phyloP scores from a whole-genome alignment of 2,888 invertebrate genomes.

The Drosophila kokeensis region DNA sequence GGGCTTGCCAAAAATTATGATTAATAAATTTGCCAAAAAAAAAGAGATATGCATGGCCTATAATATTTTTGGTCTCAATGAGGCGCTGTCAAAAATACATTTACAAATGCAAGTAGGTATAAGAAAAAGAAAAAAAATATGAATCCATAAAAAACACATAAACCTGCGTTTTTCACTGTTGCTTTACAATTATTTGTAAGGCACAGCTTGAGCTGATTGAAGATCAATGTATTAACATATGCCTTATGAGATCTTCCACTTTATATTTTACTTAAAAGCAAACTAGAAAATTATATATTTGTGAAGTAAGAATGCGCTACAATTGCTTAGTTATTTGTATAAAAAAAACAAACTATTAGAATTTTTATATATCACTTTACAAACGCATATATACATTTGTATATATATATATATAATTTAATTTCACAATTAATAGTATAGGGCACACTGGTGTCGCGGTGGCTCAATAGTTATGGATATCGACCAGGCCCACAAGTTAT shows the following conservation, averaged over 20 bases:
- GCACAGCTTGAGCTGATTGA: conserved; percentile 17
- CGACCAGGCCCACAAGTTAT: conserved; percentile 8
- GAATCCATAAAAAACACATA: conserved; percentile 50
- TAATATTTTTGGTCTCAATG: conserved; percentile 45
- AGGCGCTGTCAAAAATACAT: conserved; percentile 62
- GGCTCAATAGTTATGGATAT: not conserved
- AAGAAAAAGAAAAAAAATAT: conserved; percentile 36
- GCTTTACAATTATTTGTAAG: conserved; percentile 40
- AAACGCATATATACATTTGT: not conserved
- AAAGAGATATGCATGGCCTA: conserved; percentile 1
- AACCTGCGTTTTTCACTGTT: conserved; percentile 49
- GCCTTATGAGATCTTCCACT: not conserved
- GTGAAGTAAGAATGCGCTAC: not conserved
- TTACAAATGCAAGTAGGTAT: conserved; percentile 57
- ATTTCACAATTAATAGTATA: not conserved
- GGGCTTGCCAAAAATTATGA: conserved; percentile 50
- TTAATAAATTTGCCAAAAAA: conserved; percentile 31
- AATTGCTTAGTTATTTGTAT: too few relatives aligned
- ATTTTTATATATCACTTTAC: not conserved
- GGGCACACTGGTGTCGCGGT: not conserved
- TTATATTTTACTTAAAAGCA: not conserved
- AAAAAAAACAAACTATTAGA: not conserved
- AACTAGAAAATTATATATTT: not conserved
- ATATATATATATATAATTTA: not conserved
- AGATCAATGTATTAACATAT: conserved; percentile 15